phyloP scores from a whole-genome alignment of 2,113 vertebrate species.

The Limnothrissa miodon region DNA sequence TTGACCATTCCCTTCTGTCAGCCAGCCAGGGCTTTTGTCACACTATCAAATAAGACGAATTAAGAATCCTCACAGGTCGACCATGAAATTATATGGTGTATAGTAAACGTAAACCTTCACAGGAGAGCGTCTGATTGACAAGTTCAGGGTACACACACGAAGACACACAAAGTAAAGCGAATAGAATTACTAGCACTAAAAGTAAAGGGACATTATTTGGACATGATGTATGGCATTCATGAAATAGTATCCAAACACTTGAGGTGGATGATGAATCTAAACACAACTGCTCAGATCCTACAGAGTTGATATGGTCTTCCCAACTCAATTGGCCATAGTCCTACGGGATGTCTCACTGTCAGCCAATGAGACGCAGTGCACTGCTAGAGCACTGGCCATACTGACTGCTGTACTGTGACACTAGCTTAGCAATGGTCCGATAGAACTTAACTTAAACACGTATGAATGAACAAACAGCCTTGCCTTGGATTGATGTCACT shows the following conservation, averaged over 20 bases:
- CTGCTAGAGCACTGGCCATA: not conserved
- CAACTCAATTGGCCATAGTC: not conserved
- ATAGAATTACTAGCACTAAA: constrained; percentile 51
- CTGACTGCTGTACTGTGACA: not conserved
- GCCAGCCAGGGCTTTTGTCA: not conserved
- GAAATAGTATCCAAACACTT: not conserved
- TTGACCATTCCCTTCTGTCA: not conserved
- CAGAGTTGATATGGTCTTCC: not conserved
- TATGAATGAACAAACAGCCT: not conserved
- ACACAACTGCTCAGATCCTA: not conserved
- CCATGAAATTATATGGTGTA: constrained; percentile 45
- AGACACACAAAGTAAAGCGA: constrained; percentile 41
- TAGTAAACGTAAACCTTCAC: constrained; percentile 43
- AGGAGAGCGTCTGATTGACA: constrained; percentile 35
- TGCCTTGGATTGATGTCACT: not conserved
- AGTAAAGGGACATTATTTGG: constrained; percentile 69
- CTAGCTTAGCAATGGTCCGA: not conserved
- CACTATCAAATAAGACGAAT: not conserved
- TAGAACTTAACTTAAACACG: not conserved
- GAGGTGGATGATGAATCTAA: not conserved
- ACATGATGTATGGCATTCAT: constrained; percentile 52
- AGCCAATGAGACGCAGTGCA: not conserved
- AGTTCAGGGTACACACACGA: constrained; percentile 17
- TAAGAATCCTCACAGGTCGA: not conserved
- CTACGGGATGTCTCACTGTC: not conserved